Conservation (phyloP, 2,797 vertebrate genomes). For the Peromyscus nudipes region DNA sequence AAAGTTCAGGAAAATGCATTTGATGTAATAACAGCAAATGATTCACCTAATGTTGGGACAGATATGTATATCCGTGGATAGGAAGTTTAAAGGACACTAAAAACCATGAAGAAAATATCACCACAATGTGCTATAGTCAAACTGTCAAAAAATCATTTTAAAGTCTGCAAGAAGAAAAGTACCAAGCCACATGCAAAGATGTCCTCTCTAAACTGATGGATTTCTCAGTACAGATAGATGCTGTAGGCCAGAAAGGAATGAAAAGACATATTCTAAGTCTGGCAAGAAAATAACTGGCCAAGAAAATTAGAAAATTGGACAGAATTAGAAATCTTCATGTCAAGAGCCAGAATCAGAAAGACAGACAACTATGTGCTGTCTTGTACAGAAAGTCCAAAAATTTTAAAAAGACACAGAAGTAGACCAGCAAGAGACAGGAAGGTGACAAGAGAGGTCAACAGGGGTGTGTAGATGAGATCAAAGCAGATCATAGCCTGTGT, state of each 20-base stretch:
- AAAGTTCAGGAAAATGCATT: neutral
- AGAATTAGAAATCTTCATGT: neutral
- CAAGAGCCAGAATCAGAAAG: neutral
- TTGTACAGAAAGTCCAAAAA: too few relatives aligned
- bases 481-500: neutral
- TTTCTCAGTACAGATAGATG: neutral
- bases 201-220: neutral
- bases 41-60: neutral
- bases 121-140: neutral
- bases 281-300: neutral
- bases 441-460: neutral
- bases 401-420: neutral
- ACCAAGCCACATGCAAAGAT: neutral
- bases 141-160: neutral
- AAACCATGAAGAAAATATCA: neutral
- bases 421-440: neutral
- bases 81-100: neutral
- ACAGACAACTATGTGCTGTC: neutral
- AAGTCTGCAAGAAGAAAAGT: neutral
- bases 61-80: neutral
- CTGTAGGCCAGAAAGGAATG: neutral
- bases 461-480: too few relatives aligned
- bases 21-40: neutral
- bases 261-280: neutral
- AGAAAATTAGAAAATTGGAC: neutral